These are phyloP conservation scores for Euzetes globulus DNA, from an alignment of 2,888 invertebrate species.

Conservation along the genomic window DNA sequence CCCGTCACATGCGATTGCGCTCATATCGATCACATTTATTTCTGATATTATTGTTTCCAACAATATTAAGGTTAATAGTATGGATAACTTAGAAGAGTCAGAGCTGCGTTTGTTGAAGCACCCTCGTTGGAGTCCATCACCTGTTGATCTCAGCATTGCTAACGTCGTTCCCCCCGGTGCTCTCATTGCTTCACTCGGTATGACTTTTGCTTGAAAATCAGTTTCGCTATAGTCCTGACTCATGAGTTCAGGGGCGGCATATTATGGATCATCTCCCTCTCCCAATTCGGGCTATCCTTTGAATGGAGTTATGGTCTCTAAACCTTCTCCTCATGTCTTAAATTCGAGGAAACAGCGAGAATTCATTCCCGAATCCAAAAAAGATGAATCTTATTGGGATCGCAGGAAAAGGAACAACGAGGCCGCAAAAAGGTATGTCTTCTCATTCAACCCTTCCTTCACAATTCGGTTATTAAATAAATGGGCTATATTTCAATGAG, in stretches of 20 bases:
- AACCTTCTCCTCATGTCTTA: conserved; percentile 2
- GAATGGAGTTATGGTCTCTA: conserved; percentile 26
- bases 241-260: conserved; percentile 20
- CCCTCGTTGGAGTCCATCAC: conserved; percentile 31
- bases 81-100: conserved; percentile 17
- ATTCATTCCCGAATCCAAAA: conserved; percentile 92
- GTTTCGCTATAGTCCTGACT: background rate
- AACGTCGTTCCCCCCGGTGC: conserved; percentile 25
- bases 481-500: too few relatives aligned
- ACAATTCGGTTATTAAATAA: background rate
- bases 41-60: conserved; percentile 5
- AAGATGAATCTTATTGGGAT: conserved; percentile 97
- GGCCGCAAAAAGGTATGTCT: conserved; percentile 68
- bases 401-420: conserved; percentile 90
- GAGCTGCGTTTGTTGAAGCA: conserved; percentile 23
- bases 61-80: conserved; percentile 25
- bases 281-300: background rate
- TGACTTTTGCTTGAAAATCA: background rate
- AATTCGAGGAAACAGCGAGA: conserved; percentile 74
- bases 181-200: conserved; percentile 26
- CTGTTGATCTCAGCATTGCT: conserved; percentile 33
- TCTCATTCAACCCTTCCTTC: background rate
- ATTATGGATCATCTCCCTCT: background rate
- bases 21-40: conserved; percentile 18
- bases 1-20: conserved; percentile 21